These are phyloP conservation scores for Pristis pectinata DNA, from an alignment of 2,797 vertebrate genomes.

Conservation along the genomic window DNA sequence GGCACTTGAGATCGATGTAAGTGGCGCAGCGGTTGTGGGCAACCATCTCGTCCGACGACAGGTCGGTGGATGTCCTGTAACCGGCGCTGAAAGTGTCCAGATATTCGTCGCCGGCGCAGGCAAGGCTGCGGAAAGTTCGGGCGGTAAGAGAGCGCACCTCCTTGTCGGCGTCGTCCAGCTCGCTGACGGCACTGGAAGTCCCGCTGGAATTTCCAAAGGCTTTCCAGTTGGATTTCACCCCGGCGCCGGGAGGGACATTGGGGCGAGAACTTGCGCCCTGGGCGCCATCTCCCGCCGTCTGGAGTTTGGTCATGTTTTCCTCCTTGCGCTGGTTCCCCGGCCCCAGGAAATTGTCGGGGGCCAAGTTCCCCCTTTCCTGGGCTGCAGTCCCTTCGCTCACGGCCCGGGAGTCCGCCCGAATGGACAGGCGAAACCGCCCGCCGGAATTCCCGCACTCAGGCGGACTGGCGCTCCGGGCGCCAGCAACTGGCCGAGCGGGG, in stretches of 20 bases:
- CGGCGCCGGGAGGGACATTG: constrained; percentile 79
- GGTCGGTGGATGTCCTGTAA: constrained; percentile 82
- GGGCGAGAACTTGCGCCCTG: neutral
- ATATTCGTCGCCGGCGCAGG: constrained; percentile 67
- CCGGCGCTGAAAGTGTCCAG: constrained; percentile 73
- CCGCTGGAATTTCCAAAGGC: constrained; percentile 86
- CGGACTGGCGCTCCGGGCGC: constrained; percentile 59
- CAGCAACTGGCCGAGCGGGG: constrained; percentile 45
- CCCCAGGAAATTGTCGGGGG: neutral
- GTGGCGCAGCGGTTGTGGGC: constrained; percentile 85
- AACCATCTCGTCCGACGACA: constrained; percentile 72
- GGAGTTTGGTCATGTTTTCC: neutral
- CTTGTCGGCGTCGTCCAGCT: constrained; percentile 93
- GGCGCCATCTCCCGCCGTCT: neutral
- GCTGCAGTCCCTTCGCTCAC: constrained; percentile 68
- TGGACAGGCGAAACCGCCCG: constrained; percentile 78
- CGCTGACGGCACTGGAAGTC: constrained; percentile 89
- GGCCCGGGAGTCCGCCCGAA: constrained; percentile 74
- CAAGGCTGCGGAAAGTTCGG: constrained; percentile 87
- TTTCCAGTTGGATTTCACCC: constrained; percentile 64
- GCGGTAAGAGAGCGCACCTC: constrained; percentile 93
- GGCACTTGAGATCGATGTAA: constrained; percentile 81
- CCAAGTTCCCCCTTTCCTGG: constrained; percentile 53
- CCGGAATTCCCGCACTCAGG: constrained; percentile 49
- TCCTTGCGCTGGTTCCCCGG: neutral